Conservation (phyloP, 2,113 vertebrate genomes). For the Pelmatolapia mariae region DNA sequence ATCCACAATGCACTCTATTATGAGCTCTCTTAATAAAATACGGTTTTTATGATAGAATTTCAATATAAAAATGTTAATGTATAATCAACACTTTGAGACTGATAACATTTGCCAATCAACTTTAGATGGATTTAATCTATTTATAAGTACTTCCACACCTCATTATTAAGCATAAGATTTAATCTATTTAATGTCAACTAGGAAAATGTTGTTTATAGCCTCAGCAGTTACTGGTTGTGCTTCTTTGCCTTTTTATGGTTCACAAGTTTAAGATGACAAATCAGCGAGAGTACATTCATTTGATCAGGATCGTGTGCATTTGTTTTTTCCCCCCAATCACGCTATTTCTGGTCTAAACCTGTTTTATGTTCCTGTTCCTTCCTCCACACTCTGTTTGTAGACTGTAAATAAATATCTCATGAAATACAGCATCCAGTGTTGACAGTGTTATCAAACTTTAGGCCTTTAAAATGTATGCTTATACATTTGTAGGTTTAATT, state of each 20-base stretch:
- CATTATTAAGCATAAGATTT: constrained; percentile 2
- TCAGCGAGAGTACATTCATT: background rate
- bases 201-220: background rate
- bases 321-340: accelerated
- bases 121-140: constrained; percentile 22
- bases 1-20: constrained; percentile 59
- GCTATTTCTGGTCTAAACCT: background rate
- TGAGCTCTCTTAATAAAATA: constrained; percentile 76
- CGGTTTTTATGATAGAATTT: constrained; percentile 68
- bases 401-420: background rate
- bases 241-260: background rate
- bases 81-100: constrained; percentile 65
- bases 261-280: constrained; percentile 8
- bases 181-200: constrained; percentile 40
- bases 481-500: background rate
- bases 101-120: constrained; percentile 63
- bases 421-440: background rate
- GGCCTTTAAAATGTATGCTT: background rate
- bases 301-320: background rate
- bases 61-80: constrained; percentile 63
- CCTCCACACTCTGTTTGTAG: background rate
- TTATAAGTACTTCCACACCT: constrained; percentile 8
- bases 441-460: background rate
- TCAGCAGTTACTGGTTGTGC: background rate
- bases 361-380: background rate